Evolutionary conservation across 1,140 invertebrate species (phyloP).

Genomic region (Trinorchestia longiramus): DNA sequence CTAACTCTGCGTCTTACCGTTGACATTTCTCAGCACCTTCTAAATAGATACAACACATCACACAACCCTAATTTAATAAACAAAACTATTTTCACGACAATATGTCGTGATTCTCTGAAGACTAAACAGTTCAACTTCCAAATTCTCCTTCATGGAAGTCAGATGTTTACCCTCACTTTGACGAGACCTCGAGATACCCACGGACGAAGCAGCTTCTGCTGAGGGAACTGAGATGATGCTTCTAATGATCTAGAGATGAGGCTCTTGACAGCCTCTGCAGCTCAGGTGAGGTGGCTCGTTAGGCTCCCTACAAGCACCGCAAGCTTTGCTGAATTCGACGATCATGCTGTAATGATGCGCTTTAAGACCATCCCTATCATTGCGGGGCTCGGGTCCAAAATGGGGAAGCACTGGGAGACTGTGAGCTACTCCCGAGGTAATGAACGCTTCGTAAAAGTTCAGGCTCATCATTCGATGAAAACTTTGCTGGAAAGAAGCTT

Average conservation of each 20-base stretch:
- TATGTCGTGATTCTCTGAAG: not conserved
- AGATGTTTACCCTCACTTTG: not conserved
- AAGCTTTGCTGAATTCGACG: not conserved
- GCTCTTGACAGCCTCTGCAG: not conserved
- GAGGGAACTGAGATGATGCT: not conserved
- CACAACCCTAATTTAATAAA: too few relatives aligned
- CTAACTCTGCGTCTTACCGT: too few relatives aligned
- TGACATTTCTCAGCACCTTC: too few relatives aligned
- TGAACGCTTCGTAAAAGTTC: not conserved
- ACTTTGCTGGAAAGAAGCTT: not conserved
- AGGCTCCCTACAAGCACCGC: not conserved
- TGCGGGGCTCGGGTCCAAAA: not conserved
- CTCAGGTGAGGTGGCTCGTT: not conserved
- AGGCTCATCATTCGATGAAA: not conserved
- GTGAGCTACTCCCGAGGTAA: not conserved
- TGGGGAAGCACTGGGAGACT: not conserved
- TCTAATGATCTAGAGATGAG: not conserved
- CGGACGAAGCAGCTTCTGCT: not conserved
- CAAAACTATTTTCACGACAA: too few relatives aligned
- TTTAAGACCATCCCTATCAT: not conserved
- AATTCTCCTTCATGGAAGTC: not conserved
- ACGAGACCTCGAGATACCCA: not conserved
- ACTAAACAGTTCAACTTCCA: not conserved
- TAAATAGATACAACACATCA: too few relatives aligned
- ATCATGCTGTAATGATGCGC: not conserved